Percentiles rank a stretch among this genome's conserved stretches.
These are phyloP conservation scores for Caranx melampygus DNA, from an alignment of 2,113 vertebrate species.

Conservation along the genomic window DNA sequence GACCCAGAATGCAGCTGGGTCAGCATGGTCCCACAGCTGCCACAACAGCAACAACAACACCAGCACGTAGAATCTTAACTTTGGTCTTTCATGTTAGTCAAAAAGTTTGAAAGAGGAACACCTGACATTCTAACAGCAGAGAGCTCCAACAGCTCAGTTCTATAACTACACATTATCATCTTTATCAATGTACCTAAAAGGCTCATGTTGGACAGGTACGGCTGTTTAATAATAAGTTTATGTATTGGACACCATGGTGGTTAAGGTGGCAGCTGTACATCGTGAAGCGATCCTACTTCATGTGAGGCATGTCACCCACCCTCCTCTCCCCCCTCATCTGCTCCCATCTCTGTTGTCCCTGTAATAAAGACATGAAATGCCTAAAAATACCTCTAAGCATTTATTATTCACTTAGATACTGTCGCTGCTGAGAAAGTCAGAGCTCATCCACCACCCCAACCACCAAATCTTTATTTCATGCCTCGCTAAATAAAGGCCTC, in stretches of 20 bases:
- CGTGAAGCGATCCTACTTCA: neutral
- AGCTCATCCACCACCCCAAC: neutral
- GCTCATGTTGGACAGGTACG: too few species aligned
- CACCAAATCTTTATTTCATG: neutral
- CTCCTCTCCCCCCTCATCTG: neutral
- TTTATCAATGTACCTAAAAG: too few species aligned
- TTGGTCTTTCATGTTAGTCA: neutral
- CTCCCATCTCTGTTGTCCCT: neutral
- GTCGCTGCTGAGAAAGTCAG: neutral
- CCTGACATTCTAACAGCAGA: neutral
- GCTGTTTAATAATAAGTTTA: too few species aligned
- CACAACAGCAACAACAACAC: neutral
- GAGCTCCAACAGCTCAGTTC: neutral
- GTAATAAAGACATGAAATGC: neutral
- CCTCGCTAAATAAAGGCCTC: neutral
- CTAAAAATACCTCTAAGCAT: neutral
- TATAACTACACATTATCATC: neutral
- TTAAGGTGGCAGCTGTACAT: neutral
- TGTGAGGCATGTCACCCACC: neutral
- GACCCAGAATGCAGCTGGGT: slow-evolving; percentile 58
- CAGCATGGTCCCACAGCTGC: slow-evolving; percentile 2
- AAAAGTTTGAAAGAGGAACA: neutral
- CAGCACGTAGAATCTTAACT: neutral
- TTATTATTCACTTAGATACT: neutral
- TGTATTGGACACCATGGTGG: neutral